phyloP scores from a whole-genome alignment of 1,140 invertebrate species.

The Cryptotermes secundus region DNA sequence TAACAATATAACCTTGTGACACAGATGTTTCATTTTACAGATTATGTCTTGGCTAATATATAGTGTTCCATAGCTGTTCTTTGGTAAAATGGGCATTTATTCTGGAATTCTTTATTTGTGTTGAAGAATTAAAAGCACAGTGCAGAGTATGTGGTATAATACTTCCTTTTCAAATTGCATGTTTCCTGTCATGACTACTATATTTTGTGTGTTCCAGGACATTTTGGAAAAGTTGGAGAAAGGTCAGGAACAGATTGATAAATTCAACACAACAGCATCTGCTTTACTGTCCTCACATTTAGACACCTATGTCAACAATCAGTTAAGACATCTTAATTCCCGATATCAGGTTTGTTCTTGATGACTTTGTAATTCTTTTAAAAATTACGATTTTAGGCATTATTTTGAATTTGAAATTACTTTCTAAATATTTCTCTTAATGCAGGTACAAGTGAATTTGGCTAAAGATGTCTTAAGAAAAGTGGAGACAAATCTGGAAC shows the following conservation, averaged over 20 bases:
- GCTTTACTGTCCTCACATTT: conserved; percentile 78
- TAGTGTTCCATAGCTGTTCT: no score
- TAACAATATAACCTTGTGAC: no score
- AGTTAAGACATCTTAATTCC: conserved; percentile 85
- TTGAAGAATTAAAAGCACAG: no score
- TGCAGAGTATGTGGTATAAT: no score
- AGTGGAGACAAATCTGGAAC: conserved; percentile 85
- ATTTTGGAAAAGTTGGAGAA: conserved; percentile 73
- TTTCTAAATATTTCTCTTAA: not conserved
- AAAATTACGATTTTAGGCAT: not conserved
- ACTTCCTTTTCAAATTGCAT: no score
- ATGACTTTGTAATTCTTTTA: not conserved
- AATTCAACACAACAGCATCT: conserved; percentile 76
- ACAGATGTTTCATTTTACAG: no score
- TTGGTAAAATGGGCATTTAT: no score
- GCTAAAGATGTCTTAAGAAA: conserved; percentile 92
- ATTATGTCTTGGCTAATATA: no score
- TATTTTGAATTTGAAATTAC: not conserved
- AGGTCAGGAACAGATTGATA: conserved; percentile 82
- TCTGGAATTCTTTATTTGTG: no score
- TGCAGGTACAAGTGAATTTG: conserved; percentile 75
- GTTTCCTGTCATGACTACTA: no score
- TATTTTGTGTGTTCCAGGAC: conserved; percentile 48
- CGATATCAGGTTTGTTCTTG: conserved; percentile 67
- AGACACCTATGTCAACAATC: conserved; percentile 89